phyloP scores from a whole-genome alignment of 2,797 vertebrate genomes.

The Halcyon chelicuti region DNA sequence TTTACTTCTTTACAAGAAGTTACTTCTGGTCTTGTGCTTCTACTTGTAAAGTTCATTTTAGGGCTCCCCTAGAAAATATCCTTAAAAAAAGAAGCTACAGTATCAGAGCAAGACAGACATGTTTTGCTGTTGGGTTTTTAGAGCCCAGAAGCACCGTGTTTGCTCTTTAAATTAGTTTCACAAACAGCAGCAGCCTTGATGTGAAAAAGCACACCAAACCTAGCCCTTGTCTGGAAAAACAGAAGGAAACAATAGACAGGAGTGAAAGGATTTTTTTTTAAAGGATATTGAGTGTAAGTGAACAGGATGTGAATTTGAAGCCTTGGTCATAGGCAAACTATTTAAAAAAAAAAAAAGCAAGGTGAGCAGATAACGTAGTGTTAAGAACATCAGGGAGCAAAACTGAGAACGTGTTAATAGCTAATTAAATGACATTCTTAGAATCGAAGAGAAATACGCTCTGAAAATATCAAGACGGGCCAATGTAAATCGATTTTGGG shows the following conservation, averaged over 20 bases:
- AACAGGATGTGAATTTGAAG: slow-evolving; percentile 45
- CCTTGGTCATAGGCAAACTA: not conserved
- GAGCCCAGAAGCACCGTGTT: not conserved
- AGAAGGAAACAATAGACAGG: slow-evolving; percentile 30
- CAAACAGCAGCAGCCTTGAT: not conserved
- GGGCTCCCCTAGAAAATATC: not conserved
- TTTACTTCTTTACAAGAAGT: not conserved
- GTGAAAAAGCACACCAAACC: not conserved
- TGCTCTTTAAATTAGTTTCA: not conserved
- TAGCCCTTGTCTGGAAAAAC: not conserved
- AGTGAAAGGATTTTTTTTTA: not conserved
- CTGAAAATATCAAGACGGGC: not conserved
- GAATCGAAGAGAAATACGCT: not conserved
- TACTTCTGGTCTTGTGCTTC: not conserved
- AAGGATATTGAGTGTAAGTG: not conserved
- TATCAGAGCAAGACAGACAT: not conserved
- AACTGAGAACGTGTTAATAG: not conserved
- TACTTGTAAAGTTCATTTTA: not conserved
- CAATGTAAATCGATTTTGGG: not conserved
- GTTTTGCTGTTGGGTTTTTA: not conserved
- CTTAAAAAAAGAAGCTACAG: not conserved
- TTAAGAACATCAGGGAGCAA: not conserved
- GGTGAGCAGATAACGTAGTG: not conserved
- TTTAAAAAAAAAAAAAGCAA: not conserved
- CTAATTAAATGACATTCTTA: not conserved